These are phyloP conservation scores for Cyprinodon variegatus DNA, from an alignment of 2,113 vertebrate species.

Conservation along the genomic window DNA sequence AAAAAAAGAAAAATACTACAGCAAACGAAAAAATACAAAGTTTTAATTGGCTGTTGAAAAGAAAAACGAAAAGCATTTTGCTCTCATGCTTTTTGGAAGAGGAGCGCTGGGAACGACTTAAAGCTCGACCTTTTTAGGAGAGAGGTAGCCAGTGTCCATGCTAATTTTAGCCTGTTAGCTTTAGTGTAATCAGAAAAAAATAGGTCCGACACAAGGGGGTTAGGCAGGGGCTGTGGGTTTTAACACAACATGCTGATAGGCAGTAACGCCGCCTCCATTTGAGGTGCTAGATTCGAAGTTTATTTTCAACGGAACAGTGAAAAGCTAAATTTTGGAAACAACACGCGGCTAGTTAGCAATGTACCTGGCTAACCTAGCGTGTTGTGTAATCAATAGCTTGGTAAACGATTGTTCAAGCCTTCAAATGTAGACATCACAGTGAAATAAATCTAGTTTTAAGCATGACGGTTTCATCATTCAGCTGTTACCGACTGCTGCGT, in stretches of 20 bases:
- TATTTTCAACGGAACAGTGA: background rate
- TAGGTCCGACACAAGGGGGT: background rate
- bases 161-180: constrained; percentile 61
- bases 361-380: constrained; percentile 49
- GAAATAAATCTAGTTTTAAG: background rate
- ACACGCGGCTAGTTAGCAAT: constrained; percentile 65
- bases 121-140: constrained; percentile 54
- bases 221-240: rapidly evolving
- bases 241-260: background rate
- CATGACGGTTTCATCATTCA: background rate
- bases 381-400: constrained; percentile 52
- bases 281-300: background rate
- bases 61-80: background rate
- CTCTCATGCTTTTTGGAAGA: constrained; percentile 11
- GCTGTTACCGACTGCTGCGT: constrained; percentile 30
- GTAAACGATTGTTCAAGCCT: background rate
- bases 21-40: constrained; percentile 22
- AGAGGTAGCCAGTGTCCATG: constrained; percentile 63
- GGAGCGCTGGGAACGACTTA: constrained; percentile 26
- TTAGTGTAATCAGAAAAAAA: constrained; percentile 31
- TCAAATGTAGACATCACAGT: background rate
- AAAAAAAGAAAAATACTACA: constrained; percentile 18
- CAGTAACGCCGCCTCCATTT: too few relatives aligned
- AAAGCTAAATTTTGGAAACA: constrained; percentile 35
- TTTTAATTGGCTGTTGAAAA: background rate